Base-by-base conservation (phyloP, 2,888 invertebrate genomes). In the Noctuana brunneofusca region DNA sequence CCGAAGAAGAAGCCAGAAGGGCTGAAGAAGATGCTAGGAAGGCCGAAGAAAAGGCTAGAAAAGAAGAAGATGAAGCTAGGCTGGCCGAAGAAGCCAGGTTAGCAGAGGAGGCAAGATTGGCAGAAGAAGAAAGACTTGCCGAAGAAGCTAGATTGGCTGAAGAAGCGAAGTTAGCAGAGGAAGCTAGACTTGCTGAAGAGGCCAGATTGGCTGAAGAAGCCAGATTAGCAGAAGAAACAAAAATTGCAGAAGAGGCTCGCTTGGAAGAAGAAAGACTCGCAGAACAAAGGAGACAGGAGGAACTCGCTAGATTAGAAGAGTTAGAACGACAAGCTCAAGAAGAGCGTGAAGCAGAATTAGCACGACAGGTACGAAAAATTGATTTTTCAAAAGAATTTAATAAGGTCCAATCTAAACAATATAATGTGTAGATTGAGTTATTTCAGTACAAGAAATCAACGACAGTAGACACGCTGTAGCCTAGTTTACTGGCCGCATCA, bases 291-390 rank as follows among this genome's bases (percentile, higher is more conserved):
- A 65, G 87, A 58, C 72, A 90, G 16, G 92, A 92, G 0, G 89
- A 92, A 71, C 92, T 92, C 69, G 84, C 83, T 2, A 81, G 84
- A 12, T 68, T 91, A 43, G 89, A 83, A 16, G 90, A 91, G 67
- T 78, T 92, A 60, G 92, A 83, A 0, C 56, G 91, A 89, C 57
- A 88, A 53, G 89, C 81, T 0, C 85, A 88, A 66, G 86, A 85
- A 72, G 89, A 84, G 64, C 93, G 63, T 32, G 63, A 69, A 48
- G 69, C 69, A 5, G 95, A 95, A 75, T 90, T 95, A 68, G 95
- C 94, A 55, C 89, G 95, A 73, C 95, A 95, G 86, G 92, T 92
- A 73, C 68, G 85, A 52, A 30, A 52, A 52, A 41, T 9, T 41
- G 27, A 1, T 12, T 35, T 35, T 12, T 1, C 12, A 9, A 35